Evolutionary conservation across 2,888 invertebrate species (phyloP).

Genomic region (Sarcophaga subvicina): DNA sequence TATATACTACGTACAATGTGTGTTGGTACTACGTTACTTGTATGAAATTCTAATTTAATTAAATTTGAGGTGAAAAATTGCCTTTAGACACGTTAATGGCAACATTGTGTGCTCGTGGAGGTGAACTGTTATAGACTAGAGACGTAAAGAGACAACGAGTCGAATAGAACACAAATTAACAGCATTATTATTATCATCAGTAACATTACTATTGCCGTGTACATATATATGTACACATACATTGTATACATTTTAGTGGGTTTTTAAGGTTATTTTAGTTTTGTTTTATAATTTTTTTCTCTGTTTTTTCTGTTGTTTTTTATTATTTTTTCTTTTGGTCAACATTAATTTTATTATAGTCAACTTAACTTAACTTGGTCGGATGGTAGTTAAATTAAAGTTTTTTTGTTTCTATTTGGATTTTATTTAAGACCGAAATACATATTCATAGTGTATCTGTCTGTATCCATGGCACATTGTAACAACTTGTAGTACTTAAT

Average conservation of each 20-base stretch:
- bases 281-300: background rate
- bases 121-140: background rate
- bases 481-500: background rate
- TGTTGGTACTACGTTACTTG: constrained; percentile 49
- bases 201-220: background rate
- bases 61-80: constrained; percentile 63
- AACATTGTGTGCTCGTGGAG: constrained; percentile 31
- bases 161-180: background rate
- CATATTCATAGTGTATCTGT: background rate
- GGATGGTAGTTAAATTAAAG: constrained; percentile 1
- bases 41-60: constrained; percentile 67
- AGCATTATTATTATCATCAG: background rate
- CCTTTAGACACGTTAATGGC: constrained; percentile 54
- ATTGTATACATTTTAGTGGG: constrained; percentile 14
- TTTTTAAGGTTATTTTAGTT: constrained; percentile 56
- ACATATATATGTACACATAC: background rate
- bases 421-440: background rate
- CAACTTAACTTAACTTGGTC: constrained; percentile 27
- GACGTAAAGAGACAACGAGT: background rate
- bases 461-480: background rate
- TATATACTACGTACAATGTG: background rate
- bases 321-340: constrained; percentile 39
- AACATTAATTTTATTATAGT: constrained; percentile 40
- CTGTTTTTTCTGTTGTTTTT: constrained; percentile 11
- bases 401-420: constrained; percentile 6